These are phyloP conservation scores for Acanthosoma haemorrhoidale DNA, from an alignment of 2,888 invertebrate genomes.

Conservation along the genomic window DNA sequence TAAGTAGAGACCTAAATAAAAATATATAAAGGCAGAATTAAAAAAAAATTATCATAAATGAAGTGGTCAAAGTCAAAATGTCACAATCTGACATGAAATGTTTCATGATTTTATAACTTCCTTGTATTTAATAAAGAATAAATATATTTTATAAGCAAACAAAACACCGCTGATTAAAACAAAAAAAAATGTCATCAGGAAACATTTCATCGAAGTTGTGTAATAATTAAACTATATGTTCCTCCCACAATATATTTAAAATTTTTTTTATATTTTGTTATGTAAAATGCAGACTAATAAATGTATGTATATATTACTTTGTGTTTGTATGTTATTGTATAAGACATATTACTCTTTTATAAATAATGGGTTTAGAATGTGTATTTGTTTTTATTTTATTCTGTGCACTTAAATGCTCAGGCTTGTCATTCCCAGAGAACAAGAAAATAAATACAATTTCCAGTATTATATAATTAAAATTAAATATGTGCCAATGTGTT, in stretches of 20 bases:
- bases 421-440: neutral
- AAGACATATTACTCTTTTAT: constrained; percentile 2
- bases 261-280: constrained; percentile 9
- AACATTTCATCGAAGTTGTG: constrained; percentile 35
- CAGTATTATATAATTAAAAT: constrained; percentile 11
- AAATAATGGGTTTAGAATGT: neutral
- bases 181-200: constrained; percentile 21
- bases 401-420: constrained; percentile 1
- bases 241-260: constrained; percentile 27
- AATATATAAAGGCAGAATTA: constrained; percentile 24
- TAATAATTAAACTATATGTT: constrained; percentile 30
- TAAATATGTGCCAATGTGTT: constrained; percentile 24
- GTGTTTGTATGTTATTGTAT: neutral
- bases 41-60: constrained; percentile 8
- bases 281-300: neutral
- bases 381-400: neutral
- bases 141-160: constrained; percentile 35
- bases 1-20: constrained; percentile 35
- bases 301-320: constrained; percentile 13
- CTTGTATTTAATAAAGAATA: constrained; percentile 30
- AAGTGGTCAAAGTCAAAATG: neutral
- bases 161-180: constrained; percentile 19
- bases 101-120: constrained; percentile 33
- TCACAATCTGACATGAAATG: constrained; percentile 33
- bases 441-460: constrained; percentile 6